Conservation (phyloP, 2,113 vertebrate species). For the Pelecanoides urinatrix region DNA sequence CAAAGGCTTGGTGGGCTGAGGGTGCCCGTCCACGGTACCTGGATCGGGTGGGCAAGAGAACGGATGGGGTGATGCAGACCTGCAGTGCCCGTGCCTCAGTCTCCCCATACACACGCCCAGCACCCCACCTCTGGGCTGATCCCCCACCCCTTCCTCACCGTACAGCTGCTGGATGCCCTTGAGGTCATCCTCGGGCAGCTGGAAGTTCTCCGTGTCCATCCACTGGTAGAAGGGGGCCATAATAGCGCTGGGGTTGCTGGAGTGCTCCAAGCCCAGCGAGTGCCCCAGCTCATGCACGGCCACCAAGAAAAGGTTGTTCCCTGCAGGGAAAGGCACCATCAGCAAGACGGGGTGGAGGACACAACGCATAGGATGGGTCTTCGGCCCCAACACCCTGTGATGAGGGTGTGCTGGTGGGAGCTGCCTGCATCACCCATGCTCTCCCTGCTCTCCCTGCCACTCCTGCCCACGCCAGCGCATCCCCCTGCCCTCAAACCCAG, state of each 20-base stretch:
- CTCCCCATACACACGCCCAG: accelerated
- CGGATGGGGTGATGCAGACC: neutral
- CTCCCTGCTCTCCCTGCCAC: neutral
- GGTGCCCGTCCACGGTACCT: constrained; percentile 78
- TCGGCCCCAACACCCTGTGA: neutral
- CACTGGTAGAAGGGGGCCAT: constrained; percentile 98
- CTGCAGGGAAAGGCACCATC: constrained; percentile 53
- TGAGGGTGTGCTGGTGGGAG: neutral
- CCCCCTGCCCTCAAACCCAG: neutral
- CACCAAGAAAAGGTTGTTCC: constrained; percentile 93
- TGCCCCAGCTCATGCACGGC: constrained; percentile 94
- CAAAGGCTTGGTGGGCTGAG: constrained; percentile 83
- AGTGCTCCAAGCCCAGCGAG: constrained; percentile 93
- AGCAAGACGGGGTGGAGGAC: neutral
- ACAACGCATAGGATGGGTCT: accelerated
- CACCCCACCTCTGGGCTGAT: neutral
- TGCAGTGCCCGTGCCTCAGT: neutral
- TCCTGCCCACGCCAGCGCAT: neutral
- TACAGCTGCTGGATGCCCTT: constrained; percentile 93
- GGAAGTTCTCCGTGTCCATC: constrained; percentile 90
- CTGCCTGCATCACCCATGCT: neutral
- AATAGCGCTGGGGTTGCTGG: constrained; percentile 86
- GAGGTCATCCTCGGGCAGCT: constrained; percentile 88
- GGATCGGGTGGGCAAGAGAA: neutral
- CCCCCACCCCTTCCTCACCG: constrained; percentile 70